phyloP scores from a whole-genome alignment of 1,140 invertebrate genomes.

The Drosophila mojavensis region DNA sequence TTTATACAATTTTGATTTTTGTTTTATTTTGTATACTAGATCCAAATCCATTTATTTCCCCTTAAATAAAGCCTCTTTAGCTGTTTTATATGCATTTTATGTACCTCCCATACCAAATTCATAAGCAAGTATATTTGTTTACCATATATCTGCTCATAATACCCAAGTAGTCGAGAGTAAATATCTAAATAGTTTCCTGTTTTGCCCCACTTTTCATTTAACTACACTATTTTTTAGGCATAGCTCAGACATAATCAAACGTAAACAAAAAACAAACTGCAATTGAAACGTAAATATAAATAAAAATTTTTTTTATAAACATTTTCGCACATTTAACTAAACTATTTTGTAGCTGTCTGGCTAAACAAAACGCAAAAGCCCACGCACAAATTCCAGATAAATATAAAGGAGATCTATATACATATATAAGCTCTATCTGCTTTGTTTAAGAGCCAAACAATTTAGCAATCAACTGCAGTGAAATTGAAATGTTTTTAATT shows the following conservation, averaged over 20 bases:
- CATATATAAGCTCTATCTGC: background rate
- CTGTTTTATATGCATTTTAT: no score
- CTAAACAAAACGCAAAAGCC: background rate
- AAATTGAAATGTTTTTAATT: slow-evolving; percentile 47
- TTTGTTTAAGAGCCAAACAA: slow-evolving; percentile 20
- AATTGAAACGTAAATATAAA: background rate
- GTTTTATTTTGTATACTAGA: no score
- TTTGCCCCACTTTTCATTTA: no score
- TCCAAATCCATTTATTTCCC: no score
- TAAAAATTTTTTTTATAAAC: background rate
- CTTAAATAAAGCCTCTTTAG: no score
- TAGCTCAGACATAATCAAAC: background rate
- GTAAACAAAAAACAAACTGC: background rate
- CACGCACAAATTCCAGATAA: slow-evolving; percentile 6
- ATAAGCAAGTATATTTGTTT: no score
- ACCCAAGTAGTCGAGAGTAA: no score
- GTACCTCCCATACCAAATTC: no score
- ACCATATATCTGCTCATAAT: no score
- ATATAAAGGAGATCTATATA: background rate
- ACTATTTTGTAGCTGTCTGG: slow-evolving; percentile 12
- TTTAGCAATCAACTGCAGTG: slow-evolving; percentile 35
- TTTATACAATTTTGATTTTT: no score
- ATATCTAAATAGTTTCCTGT: no score
- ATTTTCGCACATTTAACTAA: background rate
- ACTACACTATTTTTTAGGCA: no score